These are phyloP conservation scores for Chironomus tentans DNA, from an alignment of 2,888 invertebrate genomes.

Conservation along the genomic window DNA sequence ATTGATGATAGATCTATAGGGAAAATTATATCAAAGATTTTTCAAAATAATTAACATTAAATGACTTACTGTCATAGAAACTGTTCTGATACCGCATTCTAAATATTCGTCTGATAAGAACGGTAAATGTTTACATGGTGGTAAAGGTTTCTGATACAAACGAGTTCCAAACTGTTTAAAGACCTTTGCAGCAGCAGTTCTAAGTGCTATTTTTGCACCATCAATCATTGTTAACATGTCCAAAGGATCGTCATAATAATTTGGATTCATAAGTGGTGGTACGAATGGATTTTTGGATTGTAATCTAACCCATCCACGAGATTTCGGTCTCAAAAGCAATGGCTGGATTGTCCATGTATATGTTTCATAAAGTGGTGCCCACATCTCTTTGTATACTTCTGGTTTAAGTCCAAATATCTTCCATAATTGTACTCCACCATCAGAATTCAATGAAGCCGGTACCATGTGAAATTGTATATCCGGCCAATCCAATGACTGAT, in stretches of 20 bases:
- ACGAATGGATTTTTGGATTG: constrained; percentile 75
- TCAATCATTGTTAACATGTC: constrained; percentile 76
- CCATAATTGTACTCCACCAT: constrained; percentile 62
- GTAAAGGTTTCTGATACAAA: constrained; percentile 63
- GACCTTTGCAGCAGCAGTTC: constrained; percentile 63
- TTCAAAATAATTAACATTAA: constrained; percentile 50
- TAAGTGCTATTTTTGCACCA: constrained; percentile 66
- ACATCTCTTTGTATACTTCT: constrained; percentile 61
- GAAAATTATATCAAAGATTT: constrained; percentile 54
- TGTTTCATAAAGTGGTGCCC: constrained; percentile 59
- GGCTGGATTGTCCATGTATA: constrained; percentile 82
- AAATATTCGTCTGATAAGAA: constrained; percentile 75
- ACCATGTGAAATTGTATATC: constrained; percentile 91
- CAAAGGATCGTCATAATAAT: constrained; percentile 75
- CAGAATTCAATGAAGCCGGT: constrained; percentile 76
- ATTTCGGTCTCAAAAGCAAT: constrained; percentile 66
- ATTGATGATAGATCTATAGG: constrained; percentile 66
- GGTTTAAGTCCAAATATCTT: constrained; percentile 69
- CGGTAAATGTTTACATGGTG: constrained; percentile 62
- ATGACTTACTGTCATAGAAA: constrained; percentile 86
- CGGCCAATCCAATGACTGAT: constrained; percentile 67
- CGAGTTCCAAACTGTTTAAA: constrained; percentile 74
- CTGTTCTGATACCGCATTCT: constrained; percentile 77
- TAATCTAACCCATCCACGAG: constrained; percentile 67
- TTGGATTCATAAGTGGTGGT: constrained; percentile 82